These are phyloP conservation scores for Molossus molossus DNA, from an alignment of 2,797 vertebrate species.

Conservation along the genomic window DNA sequence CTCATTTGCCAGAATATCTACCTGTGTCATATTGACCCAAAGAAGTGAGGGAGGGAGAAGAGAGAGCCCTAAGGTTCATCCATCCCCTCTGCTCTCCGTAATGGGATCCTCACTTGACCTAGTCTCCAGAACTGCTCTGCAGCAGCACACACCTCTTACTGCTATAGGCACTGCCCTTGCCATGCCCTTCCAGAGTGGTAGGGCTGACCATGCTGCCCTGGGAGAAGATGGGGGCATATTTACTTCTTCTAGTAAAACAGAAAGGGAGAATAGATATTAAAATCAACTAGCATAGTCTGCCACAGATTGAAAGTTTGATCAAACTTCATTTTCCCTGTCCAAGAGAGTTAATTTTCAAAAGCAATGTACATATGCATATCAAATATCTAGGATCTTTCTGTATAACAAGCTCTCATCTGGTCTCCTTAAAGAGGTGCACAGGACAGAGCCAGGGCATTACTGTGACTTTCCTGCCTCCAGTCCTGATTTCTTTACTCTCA, in stretches of 20 bases:
- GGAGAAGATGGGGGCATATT: neutral
- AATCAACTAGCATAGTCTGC: neutral
- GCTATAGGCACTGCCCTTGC: neutral
- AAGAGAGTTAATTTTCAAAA: constrained; percentile 36
- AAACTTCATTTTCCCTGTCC: neutral
- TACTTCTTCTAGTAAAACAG: constrained; percentile 24
- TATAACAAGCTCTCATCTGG: neutral
- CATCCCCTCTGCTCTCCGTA: neutral
- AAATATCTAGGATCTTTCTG: neutral
- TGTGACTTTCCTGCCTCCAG: neutral
- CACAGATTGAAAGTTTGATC: neutral
- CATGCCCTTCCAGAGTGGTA: neutral
- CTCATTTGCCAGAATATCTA: neutral
- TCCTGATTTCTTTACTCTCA: neutral
- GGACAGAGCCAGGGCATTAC: neutral
- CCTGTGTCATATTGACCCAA: neutral
- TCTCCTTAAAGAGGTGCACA: neutral
- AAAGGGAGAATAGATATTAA: neutral
- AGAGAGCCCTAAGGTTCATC: neutral
- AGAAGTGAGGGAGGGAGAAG: neutral
- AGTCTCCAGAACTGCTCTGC: neutral
- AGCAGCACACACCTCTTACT: neutral
- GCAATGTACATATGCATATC: neutral
- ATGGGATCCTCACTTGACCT: neutral
- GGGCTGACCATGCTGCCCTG: neutral